Conservation (phyloP, 1,140 invertebrate species). For the Dreissena polymorpha region DNA sequence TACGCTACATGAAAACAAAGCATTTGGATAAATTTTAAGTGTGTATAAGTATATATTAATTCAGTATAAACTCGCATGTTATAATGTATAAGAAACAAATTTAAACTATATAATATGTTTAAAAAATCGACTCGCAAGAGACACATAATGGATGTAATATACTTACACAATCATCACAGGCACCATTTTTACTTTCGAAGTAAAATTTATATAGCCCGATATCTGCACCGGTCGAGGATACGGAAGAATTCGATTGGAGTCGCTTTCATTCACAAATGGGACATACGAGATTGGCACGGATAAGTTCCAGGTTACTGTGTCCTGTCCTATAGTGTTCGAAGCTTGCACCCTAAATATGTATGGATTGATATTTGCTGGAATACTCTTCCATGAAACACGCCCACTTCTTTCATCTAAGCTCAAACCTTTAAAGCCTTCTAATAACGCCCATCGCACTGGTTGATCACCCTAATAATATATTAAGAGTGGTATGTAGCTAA, state of each 20-base stretch:
- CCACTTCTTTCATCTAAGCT: slow-evolving; percentile 36
- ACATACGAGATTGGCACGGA: slow-evolving; percentile 52
- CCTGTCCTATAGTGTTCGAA: slow-evolving; percentile 41
- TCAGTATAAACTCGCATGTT: no score
- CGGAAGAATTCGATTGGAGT: slow-evolving; percentile 42
- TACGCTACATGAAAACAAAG: no score
- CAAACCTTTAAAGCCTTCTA: slow-evolving; percentile 40
- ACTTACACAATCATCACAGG: slow-evolving; percentile 44
- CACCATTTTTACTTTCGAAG: slow-evolving; percentile 7
- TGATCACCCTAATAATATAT: slow-evolving; percentile 47
- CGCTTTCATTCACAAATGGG: slow-evolving; percentile 32
- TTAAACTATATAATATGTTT: no score
- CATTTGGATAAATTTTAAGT: no score
- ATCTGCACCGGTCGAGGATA: slow-evolving; percentile 47
- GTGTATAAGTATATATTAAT: no score
- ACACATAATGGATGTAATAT: neutral
- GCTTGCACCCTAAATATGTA: slow-evolving; percentile 43
- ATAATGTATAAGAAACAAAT: no score
- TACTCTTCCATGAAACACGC: slow-evolving; percentile 40
- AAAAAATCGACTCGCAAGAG: no score
- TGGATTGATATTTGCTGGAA: slow-evolving; percentile 21
- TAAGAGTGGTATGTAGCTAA: no score
- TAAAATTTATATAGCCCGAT: slow-evolving; percentile 13
- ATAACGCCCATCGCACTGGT: slow-evolving; percentile 52
- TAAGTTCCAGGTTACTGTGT: slow-evolving; percentile 39